Evolutionary conservation across 2,113 vertebrate species (phyloP), one percentile per base, ranked within the genome.

Genomic region (Psammodynastes pulverulentus): DNA sequence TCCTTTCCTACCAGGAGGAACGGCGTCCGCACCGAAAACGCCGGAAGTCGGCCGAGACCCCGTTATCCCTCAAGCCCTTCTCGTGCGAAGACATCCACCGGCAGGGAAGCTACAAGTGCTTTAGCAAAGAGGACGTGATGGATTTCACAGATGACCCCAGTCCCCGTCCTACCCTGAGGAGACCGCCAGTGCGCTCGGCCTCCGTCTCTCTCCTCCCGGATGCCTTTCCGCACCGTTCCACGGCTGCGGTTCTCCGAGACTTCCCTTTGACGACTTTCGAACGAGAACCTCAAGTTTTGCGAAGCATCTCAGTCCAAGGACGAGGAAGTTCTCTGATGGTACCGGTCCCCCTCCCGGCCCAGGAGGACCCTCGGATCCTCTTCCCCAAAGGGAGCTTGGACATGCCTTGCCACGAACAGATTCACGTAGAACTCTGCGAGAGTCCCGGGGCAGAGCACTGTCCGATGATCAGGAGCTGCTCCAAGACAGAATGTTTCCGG

Each of bases 221-320:
- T 29, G 92, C 96, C 46, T 97, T 97, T 13, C 97, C 97, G 51
- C 97, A 96, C 79, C 97, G 95, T 92, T 62, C 96, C 0, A 92
- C 97, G 87, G 58, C 95, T 46, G 87, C 96, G 62, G 79, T 95
- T 84, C 95, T 97, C 19, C 95, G 98, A 0, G 97, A 97, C 95
- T 98, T 99, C 93, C 97, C 97, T 1, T 96, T 98, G 93, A 98
- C 98, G 1, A 97, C 98, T 95, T 98, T 99, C 26, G 98, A 98
- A 94, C 96, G 96, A 0, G 98, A 99, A 96, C 98, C 98, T 5
- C 98, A 98, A 86, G 98, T 95, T 2, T 95, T 98, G 86, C 96
- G 98, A 49, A 96, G 98, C 23, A 89, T 96, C 85, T 96, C 97
- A 0, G 97, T 97, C 87, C 97, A 97, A 84, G 96, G 95, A 85